Conservation (phyloP, 2,888 invertebrate genomes). For the Apodemia hepburni region DNA sequence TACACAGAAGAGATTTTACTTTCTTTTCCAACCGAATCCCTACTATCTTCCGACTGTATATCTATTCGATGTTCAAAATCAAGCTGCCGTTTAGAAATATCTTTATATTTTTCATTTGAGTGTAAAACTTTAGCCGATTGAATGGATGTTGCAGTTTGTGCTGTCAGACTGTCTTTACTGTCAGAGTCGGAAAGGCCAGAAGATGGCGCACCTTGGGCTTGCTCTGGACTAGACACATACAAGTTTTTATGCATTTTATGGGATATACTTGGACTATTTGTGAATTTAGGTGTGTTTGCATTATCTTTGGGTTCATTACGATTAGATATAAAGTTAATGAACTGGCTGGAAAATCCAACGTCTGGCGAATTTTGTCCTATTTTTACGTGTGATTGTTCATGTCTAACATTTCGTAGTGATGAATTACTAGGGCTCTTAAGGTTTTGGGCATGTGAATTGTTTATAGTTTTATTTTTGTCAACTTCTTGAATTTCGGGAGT, state of each 20-base stretch:
- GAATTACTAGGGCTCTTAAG: conserved; percentile 60
- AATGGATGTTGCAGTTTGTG: conserved; percentile 62
- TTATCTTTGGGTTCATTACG: conserved; percentile 77
- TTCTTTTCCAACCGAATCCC: conserved; percentile 72
- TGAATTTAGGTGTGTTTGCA: conserved; percentile 76
- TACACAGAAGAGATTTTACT: conserved; percentile 67
- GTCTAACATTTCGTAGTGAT: conserved; percentile 64
- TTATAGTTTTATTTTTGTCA: conserved; percentile 46
- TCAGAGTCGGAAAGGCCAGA: conserved; percentile 73
- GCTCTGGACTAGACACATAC: conserved; percentile 75
- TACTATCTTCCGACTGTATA: conserved; percentile 71
- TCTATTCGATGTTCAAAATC: conserved; percentile 71
- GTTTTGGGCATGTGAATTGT: conserved; percentile 47
- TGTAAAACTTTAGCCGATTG: conserved; percentile 67
- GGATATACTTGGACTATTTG: conserved; percentile 71
- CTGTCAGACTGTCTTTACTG: conserved; percentile 72
- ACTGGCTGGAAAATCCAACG: conserved; percentile 72
- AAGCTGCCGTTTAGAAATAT: conserved; percentile 70
- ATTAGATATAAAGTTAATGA: conserved; percentile 69
- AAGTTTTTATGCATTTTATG: conserved; percentile 77
- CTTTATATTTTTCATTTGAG: conserved; percentile 61
- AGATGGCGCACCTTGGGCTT: conserved; percentile 73
- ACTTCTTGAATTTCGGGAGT: conserved; percentile 38
- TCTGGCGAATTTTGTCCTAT: conserved; percentile 63
- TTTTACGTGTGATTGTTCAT: conserved; percentile 67